Evolutionary conservation across 2,888 invertebrate genomes (phyloP).

Genomic region (Sinohyriopsis cumingii): DNA sequence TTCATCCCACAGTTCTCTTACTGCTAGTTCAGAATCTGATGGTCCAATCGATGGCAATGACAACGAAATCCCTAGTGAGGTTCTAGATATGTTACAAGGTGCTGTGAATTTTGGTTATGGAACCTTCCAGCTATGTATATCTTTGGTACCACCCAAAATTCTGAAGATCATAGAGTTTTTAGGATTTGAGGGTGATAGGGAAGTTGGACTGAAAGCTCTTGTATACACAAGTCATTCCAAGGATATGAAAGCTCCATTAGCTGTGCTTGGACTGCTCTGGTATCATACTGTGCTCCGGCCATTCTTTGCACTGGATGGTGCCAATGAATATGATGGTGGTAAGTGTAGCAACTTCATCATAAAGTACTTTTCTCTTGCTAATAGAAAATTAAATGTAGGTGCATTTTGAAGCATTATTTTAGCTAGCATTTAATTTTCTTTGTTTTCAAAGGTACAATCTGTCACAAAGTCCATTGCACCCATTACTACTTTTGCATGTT

Average conservation of each 20-base stretch:
- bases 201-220: constrained; percentile 76
- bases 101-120: constrained; percentile 83
- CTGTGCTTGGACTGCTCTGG: constrained; percentile 79
- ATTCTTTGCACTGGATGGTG: constrained; percentile 80
- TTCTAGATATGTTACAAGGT: constrained; percentile 78
- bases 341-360: constrained; percentile 7
- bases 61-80: constrained; percentile 60
- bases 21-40: constrained; percentile 13
- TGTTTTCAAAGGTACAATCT: background rate
- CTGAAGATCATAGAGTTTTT: constrained; percentile 78
- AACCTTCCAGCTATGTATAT: constrained; percentile 80
- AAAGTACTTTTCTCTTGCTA: too few relatives aligned
- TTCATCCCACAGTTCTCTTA: constrained; percentile 19
- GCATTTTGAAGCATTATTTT: too few relatives aligned
- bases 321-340: constrained; percentile 76
- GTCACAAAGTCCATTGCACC: too few relatives aligned
- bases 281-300: constrained; percentile 82
- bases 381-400: background rate
- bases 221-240: constrained; percentile 77
- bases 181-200: constrained; percentile 80
- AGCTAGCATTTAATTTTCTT: background rate
- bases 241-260: constrained; percentile 81
- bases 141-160: constrained; percentile 78
- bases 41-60: constrained; percentile 47
- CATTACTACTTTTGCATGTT: too few relatives aligned